Evolutionary conservation across 2,797 vertebrate genomes (phyloP).

Genomic region (Pagetopsis macropterus): DNA sequence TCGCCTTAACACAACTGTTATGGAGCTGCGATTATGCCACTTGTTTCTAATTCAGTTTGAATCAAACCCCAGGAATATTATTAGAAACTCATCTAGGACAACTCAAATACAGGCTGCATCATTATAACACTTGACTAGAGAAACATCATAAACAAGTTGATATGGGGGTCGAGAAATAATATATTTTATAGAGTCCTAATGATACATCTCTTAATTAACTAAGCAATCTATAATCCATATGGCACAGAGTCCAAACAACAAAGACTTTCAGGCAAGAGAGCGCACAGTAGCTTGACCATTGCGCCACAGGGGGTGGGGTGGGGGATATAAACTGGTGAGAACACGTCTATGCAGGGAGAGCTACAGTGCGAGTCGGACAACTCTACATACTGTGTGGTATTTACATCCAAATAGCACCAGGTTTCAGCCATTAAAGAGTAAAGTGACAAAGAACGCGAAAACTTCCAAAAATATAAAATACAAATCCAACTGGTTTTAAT

Average conservation of each 20-base stretch:
- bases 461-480: not conserved
- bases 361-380: slow-evolving; percentile 1
- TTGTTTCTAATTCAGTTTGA: slow-evolving; percentile 36
- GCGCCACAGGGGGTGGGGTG: slow-evolving; percentile 60
- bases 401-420: not conserved
- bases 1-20: slow-evolving; percentile 18
- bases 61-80: slow-evolving; percentile 3
- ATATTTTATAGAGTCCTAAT: not conserved
- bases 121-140: not conserved
- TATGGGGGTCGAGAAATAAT: rapidly evolving
- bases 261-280: slow-evolving; percentile 37
- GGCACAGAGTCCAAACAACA: slow-evolving; percentile 43
- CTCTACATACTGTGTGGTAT: not conserved
- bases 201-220: slow-evolving; percentile 6
- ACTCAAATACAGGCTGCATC: not conserved
- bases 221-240: slow-evolving; percentile 22
- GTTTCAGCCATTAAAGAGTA: not conserved
- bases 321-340: slow-evolving; percentile 47
- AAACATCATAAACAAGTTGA: not conserved
- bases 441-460: not conserved
- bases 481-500: not conserved
- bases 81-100: not conserved
- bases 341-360: slow-evolving; percentile 45
- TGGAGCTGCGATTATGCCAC: slow-evolving; percentile 2
- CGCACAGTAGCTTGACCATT: slow-evolving; percentile 52